Evolutionary conservation across 2,888 invertebrate species (phyloP).

Genomic region (Sarcophaga carnaria): DNA sequence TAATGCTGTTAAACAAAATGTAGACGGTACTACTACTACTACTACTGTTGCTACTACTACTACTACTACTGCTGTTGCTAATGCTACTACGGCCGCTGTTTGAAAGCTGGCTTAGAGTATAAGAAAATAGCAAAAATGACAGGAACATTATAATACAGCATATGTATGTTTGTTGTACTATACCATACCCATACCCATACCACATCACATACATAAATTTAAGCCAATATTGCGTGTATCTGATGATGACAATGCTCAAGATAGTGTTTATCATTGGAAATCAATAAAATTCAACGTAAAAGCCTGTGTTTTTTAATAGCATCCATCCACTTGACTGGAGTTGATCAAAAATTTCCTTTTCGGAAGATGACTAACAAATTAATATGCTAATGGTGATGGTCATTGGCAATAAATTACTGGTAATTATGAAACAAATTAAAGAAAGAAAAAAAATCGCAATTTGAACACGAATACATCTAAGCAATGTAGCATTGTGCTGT

Average conservation of each 20-base stretch:
- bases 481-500: not conserved
- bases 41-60: not conserved
- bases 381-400: not conserved
- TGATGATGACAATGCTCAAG: not conserved
- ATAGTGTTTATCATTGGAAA: constrained; percentile 8
- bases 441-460: constrained; percentile 26
- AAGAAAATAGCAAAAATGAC: constrained; percentile 39
- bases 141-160: constrained; percentile 45
- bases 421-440: constrained; percentile 1
- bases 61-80: not conserved
- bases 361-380: not conserved
- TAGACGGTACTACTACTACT: not conserved
- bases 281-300: not conserved
- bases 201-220: not conserved
- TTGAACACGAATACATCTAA: not conserved
- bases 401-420: constrained; percentile 19
- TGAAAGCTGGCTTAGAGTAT: not conserved
- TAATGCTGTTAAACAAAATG: not conserved
- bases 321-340: not conserved
- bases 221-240: constrained; percentile 38
- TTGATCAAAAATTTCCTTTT: not conserved
- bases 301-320: not conserved
- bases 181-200: too few relatives aligned
- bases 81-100: not conserved
- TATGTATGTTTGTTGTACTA: not conserved